Base-by-base conservation (phyloP, 2,888 invertebrate genomes). In the Parochlus steinenii region DNA sequence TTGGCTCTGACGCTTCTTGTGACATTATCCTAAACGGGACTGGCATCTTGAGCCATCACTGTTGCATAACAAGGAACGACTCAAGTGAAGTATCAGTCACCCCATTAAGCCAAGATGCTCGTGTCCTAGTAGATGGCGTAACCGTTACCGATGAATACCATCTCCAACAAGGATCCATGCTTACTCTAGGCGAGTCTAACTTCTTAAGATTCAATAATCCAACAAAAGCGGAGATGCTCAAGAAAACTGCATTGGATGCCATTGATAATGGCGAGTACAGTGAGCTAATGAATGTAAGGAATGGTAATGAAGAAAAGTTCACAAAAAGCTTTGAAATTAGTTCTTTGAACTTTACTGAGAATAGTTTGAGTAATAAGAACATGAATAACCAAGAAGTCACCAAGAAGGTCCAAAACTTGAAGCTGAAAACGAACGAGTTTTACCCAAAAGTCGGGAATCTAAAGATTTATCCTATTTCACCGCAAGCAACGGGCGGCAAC, bases 141-240 rank as follows among this genome's bases (percentile, higher is more conserved):
- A 65, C 67, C 15, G 71, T 85, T 38, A 67, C 67, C 42, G 69
- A 69, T 44, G 77, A 87, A 25, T 75, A 77, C 4, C 63, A 81
- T 45, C 65, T 90, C 29, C 74, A 75, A 8, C 86, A 87, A 71
- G 89, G 89, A 49, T 85, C 83, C 52, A 89, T 87, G 82, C 63
- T 90, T 43, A 86, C 85, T 33, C 76, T 92, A 46, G 90, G 90
- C 18, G 71, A 86, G 32, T 85, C 89, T 33, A 87, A 85, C 58
- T 86, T 85, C 61, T 74, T 90, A 57, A 76, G 90, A 26, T 90
- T 87, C 65, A 89, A 90, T 60, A 83, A 89, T 56, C 90, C 90
- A 0, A 80, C 80, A 34, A 86, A 89, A 53, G 87, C 87, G 4
- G 30, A n/a, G 5, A 17, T 29, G n/a, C 11, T 36, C 2, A 36